Conservation (phyloP, 1,140 invertebrate genomes). For the Lepidurus apus region DNA sequence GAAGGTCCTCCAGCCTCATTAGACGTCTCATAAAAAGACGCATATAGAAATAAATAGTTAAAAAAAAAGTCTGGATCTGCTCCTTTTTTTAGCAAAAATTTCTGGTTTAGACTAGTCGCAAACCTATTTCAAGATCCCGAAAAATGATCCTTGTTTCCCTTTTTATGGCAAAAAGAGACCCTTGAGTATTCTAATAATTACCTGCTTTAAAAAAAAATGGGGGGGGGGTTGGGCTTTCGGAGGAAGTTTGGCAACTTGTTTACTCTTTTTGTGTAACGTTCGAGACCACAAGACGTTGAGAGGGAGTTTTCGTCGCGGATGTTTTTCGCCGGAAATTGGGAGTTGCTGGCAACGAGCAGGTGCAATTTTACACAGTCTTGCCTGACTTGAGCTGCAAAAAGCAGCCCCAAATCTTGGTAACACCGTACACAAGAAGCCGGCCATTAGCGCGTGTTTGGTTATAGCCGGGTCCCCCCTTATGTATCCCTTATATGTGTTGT, state of each 20-base stretch:
- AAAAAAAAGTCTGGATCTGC: not conserved
- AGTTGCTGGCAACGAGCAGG: not conserved
- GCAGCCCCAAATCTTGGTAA: not conserved
- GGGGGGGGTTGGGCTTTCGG: too few species aligned
- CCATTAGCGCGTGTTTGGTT: not conserved
- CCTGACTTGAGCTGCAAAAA: not conserved
- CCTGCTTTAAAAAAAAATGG: too few species aligned
- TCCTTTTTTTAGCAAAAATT: not conserved
- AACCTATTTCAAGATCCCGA: not conserved
- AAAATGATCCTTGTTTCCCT: not conserved
- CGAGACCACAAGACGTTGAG: too few species aligned
- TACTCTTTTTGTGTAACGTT: too few species aligned
- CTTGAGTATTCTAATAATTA: too few species aligned
- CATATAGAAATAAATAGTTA: not conserved
- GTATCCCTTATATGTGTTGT: too few species aligned
- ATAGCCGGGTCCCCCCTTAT: too few species aligned
- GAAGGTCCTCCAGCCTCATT: not conserved
- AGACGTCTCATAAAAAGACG: not conserved
- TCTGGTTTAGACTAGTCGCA: not conserved
- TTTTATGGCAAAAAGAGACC: not conserved
- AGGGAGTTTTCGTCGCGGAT: not conserved
- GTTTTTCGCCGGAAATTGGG: not conserved
- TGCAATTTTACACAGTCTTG: constrained; percentile 10
- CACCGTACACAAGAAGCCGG: not conserved
- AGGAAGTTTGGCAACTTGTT: too few species aligned